Evolutionary conservation across 2,113 vertebrate genomes (phyloP).

Genomic region (Odocoileus virginianus): DNA sequence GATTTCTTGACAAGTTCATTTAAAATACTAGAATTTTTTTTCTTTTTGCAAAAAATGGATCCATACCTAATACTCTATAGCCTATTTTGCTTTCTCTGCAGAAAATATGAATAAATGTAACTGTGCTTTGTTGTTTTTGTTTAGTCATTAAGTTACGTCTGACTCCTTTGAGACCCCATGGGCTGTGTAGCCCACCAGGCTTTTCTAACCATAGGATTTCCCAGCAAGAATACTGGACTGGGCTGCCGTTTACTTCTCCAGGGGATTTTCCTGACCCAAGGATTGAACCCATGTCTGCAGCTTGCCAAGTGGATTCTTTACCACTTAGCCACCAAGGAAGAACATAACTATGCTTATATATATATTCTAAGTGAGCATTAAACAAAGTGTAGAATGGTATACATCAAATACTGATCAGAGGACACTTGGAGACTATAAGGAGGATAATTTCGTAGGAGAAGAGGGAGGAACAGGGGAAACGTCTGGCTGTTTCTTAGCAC

Average conservation of each 20-base stretch:
- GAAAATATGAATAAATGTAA: neutral
- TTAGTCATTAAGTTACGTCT: neutral
- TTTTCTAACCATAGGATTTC: neutral
- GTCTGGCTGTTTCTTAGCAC: neutral
- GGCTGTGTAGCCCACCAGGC: neutral
- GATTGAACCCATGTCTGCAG: neutral
- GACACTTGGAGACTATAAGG: neutral
- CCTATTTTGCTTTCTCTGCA: neutral
- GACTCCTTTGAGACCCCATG: neutral
- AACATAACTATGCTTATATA: fast-evolving
- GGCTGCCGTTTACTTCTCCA: neutral
- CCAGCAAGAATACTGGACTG: neutral
- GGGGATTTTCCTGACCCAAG: neutral
- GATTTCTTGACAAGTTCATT: neutral
- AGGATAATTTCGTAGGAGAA: neutral
- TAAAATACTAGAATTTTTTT: neutral
- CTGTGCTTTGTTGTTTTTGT: neutral
- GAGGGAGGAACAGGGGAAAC: neutral
- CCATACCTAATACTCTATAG: neutral
- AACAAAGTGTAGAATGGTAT: neutral
- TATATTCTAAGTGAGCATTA: neutral
- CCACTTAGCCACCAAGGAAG: neutral
- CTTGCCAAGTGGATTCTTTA: neutral
- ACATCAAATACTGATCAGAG: neutral
- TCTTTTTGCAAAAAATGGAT: neutral